Conservation (phyloP, 2,113 vertebrate species). For the Plestiodon gilberti region DNA sequence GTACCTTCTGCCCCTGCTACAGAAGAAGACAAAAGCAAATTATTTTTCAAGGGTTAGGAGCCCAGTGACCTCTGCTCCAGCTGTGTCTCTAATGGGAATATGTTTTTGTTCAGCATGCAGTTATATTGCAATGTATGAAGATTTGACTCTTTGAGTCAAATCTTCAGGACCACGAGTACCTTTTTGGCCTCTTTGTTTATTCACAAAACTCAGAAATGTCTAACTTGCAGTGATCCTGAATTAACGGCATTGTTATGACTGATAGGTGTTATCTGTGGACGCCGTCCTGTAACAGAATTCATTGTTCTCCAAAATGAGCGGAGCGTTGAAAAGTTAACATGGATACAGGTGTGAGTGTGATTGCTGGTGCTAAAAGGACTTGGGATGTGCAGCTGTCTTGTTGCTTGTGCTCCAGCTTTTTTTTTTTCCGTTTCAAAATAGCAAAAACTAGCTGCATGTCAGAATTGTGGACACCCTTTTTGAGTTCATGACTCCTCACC, state of each 20-base stretch:
- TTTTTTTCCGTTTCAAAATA: background rate
- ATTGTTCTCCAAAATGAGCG: background rate
- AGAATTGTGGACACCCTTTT: background rate
- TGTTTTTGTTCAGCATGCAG: background rate
- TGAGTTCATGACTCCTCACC: too few relatives aligned
- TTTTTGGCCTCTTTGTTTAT: background rate
- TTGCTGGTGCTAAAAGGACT: fast-evolving
- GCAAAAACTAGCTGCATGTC: background rate
- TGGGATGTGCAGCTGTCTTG: background rate
- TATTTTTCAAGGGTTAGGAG: background rate
- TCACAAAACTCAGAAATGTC: background rate
- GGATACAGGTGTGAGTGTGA: background rate
- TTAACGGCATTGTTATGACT: background rate
- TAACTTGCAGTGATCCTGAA: background rate
- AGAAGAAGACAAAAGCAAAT: background rate
- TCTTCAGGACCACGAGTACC: background rate
- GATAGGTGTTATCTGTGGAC: background rate
- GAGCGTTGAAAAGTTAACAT: background rate
- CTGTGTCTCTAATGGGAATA: background rate
- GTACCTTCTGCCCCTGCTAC: too few relatives aligned
- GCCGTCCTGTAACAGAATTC: background rate
- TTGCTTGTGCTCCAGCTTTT: background rate
- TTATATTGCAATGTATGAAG: background rate
- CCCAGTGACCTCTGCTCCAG: too few relatives aligned
- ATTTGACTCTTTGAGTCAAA: background rate